phyloP scores from a whole-genome alignment of 2,888 invertebrate genomes.

The Catocala fraxini region DNA sequence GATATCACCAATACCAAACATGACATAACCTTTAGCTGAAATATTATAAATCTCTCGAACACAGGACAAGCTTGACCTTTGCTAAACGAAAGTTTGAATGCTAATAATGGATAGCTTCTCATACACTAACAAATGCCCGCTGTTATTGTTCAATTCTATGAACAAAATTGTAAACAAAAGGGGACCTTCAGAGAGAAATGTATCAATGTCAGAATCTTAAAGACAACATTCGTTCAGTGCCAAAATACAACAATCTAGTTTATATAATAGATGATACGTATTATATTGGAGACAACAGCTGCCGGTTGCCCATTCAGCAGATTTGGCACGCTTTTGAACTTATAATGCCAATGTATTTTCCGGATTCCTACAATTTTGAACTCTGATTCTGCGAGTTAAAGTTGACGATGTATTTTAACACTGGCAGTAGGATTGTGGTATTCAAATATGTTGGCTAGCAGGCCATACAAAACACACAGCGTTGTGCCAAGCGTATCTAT shows the following conservation, averaged over 20 bases:
- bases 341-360: constrained; percentile 32
- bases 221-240: constrained; percentile 18
- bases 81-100: constrained; percentile 27
- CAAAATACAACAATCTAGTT: constrained; percentile 30
- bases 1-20: too few relatives aligned
- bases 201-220: constrained; percentile 1
- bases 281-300: constrained; percentile 50
- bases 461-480: constrained; percentile 52
- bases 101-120: background rate
- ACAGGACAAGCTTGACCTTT: constrained; percentile 30
- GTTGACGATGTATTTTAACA: constrained; percentile 29
- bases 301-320: constrained; percentile 51
- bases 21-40: constrained; percentile 13
- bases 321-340: constrained; percentile 57
- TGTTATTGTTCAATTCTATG: too few relatives aligned
- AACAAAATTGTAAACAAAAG: background rate
- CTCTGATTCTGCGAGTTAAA: constrained; percentile 46
- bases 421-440: constrained; percentile 31
- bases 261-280: constrained; percentile 36
- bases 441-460: constrained; percentile 54
- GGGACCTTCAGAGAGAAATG: constrained; percentile 5
- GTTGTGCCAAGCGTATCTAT: constrained; percentile 67
- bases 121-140: too few relatives aligned
- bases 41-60: constrained; percentile 20
- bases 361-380: constrained; percentile 38